Conservation (phyloP, 2,797 vertebrate species). For the Alectoris magna region DNA sequence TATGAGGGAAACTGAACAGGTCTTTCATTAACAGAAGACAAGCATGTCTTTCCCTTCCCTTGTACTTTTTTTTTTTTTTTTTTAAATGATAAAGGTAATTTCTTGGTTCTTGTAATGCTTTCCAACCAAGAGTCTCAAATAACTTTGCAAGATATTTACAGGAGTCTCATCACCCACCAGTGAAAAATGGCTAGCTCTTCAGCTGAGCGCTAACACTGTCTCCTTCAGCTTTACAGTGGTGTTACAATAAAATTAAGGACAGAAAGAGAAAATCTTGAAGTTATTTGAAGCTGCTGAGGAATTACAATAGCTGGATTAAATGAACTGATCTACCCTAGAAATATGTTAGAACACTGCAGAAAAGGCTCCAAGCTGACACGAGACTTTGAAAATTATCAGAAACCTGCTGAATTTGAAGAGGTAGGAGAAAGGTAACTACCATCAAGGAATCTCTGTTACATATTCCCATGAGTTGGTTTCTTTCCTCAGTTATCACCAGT, state of each 20-base stretch:
- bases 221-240: background rate
- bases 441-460: background rate
- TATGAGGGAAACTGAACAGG: background rate
- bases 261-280: background rate
- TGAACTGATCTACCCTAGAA: background rate
- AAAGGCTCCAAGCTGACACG: background rate
- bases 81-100: slow-evolving; percentile 10
- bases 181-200: slow-evolving; percentile 15
- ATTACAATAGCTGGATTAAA: background rate
- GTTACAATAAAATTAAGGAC: background rate
- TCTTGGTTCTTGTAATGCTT: background rate
- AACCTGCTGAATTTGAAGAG: background rate
- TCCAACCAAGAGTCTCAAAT: slow-evolving; percentile 15
- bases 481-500: background rate
- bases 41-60: background rate
- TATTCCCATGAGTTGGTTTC: background rate
- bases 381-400: background rate
- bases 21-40: slow-evolving; percentile 24
- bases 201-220: background rate
- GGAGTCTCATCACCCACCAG: background rate
- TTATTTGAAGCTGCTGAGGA: background rate
- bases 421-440: background rate
- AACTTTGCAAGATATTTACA: slow-evolving; percentile 32
- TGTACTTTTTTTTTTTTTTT: background rate
- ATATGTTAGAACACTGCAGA: background rate